Base-by-base conservation (phyloP, 2,888 invertebrate genomes). In the Apantesis nais region DNA sequence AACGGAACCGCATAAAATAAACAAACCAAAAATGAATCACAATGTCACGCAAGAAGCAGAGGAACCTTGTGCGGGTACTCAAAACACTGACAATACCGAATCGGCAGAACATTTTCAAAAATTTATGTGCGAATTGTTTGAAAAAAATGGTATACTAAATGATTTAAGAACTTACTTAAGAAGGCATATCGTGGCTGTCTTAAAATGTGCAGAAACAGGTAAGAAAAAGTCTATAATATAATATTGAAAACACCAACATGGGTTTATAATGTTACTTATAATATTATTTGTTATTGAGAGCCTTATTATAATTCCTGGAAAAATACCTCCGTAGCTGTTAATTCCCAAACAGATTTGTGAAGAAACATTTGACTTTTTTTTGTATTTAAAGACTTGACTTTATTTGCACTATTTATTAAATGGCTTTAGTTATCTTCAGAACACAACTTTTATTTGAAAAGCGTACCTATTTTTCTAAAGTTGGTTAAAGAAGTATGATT, bases 121-220 rank as follows among this genome's bases (percentile, higher is more conserved):
- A 80, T 94, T 93, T 85, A 90, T 96, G 64, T 95, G 92, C 70
- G 91, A 94, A 73, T 95, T 96, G 89, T 96, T 96, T 84, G 95
- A 96, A 85, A 95, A 96, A 85, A 96, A 95, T 86, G 96, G 96
- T 25, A 88, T 96, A 67, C 85, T 96, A 52, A 93, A 95, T 52
- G 96, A 96, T 76, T 86, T 96, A 67, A 90, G 96, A 73, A 94
- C 96, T 4, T 95, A 96, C 83, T 90, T 96, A 83, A 93, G 96
- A 62, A 92, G 94, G 64, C 96, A 96, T 83, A 96, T 96, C 89
- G 93, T 96, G 22, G 91, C 93, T 74, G 92, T 96, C 9, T 82
- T 96, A 66, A 95, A 93, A 87, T 94, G 92, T 74, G 95, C 96
- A 37, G 89, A 92, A 82, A 88, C 88, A 77, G 89, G 92, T 95